Conservation (phyloP, 2,113 vertebrate species). For the Turdus rufiventris region DNA sequence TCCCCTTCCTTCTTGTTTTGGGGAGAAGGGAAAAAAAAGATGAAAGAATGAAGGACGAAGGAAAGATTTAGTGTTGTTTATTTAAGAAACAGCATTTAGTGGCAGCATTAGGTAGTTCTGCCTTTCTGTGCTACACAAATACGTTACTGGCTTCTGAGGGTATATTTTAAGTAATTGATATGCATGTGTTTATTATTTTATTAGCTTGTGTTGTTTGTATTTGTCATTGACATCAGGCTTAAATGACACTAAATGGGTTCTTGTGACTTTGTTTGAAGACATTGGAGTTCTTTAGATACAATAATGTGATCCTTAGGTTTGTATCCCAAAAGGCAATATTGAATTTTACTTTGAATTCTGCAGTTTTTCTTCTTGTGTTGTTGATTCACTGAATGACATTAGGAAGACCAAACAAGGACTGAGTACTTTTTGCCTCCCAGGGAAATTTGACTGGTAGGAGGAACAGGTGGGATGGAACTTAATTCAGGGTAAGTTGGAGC, state of each 20-base stretch:
- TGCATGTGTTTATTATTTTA: neutral
- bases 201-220: neutral
- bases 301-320: neutral
- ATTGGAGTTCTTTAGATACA: neutral
- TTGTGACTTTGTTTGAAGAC: neutral
- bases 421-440: neutral
- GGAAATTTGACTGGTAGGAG: neutral
- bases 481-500: neutral
- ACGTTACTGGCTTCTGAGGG: neutral
- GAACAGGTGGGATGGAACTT: neutral
- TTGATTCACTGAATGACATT: neutral
- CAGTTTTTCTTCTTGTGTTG: neutral
- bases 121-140: neutral
- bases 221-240: neutral
- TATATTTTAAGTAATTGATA: neutral
- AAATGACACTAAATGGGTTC: neutral
- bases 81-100: neutral
- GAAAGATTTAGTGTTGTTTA: neutral
- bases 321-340: neutral
- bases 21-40: neutral
- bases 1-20: neutral
- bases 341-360: constrained; percentile 18
- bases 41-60: neutral
- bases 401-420: neutral
- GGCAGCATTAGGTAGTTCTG: neutral